A percentile compares a stretch with the other conserved stretches of the same genome.
Evolutionary conservation across 2,113 vertebrate species (phyloP).

Genomic region (Ifrita kowaldi): DNA sequence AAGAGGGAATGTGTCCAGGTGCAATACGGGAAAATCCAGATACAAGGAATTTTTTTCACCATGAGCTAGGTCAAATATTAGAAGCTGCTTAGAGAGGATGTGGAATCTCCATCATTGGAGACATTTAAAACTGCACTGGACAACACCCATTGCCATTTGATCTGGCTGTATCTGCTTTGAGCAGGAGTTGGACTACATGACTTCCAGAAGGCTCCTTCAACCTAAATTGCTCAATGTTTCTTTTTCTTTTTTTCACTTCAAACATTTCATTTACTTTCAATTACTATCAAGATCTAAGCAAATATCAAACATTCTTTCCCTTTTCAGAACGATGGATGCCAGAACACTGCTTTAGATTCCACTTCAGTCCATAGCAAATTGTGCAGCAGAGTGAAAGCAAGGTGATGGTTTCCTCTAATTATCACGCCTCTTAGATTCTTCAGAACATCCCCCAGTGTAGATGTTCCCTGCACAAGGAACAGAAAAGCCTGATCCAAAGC

Average conservation of each 20-base stretch:
- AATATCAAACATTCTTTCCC: not conserved
- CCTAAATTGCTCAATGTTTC: not conserved
- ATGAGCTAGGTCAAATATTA: not conserved
- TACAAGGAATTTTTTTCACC: not conserved
- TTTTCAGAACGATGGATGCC: not conserved
- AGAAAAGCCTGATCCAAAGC: not conserved
- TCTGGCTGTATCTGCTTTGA: not conserved
- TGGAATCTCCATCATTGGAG: not conserved
- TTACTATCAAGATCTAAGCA: not conserved
- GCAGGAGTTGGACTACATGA: not conserved
- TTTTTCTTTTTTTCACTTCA: not conserved
- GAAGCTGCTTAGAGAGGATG: not conserved
- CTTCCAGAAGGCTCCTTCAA: not conserved
- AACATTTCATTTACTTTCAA: not conserved
- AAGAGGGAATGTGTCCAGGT: not conserved
- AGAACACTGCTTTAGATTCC: not conserved
- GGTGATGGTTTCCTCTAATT: not conserved
- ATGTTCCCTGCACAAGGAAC: not conserved
- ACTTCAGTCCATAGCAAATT: not conserved
- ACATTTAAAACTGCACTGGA: not conserved
- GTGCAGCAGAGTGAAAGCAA: not conserved
- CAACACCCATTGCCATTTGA: not conserved
- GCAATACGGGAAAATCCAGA: not conserved
- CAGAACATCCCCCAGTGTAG: not conserved
- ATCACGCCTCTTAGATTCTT: not conserved